A percentile compares a stretch with the other conserved stretches of the same genome.
phyloP scores from a whole-genome alignment of 2,888 invertebrate species.

The Athalia rosae region DNA sequence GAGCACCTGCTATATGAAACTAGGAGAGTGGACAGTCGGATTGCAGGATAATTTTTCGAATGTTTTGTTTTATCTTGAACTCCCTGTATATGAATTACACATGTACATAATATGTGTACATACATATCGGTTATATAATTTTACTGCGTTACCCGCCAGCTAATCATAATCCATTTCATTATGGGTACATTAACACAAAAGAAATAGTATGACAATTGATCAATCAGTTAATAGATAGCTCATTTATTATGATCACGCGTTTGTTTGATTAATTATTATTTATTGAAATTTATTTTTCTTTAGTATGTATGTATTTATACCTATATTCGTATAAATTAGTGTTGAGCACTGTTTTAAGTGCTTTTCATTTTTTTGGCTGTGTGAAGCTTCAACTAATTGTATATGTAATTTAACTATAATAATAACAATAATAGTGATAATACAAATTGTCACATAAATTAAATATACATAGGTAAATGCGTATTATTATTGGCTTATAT shows the following conservation, averaged over 20 bases:
- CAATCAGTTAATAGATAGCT: slow-evolving; percentile 52
- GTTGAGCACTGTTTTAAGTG: slow-evolving; percentile 82
- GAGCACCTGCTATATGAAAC: too few species aligned
- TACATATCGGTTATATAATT: slow-evolving; percentile 59
- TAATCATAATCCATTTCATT: slow-evolving; percentile 65
- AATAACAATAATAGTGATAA: slow-evolving; percentile 55
- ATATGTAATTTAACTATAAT: slow-evolving; percentile 59
- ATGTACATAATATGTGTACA: slow-evolving; percentile 56
- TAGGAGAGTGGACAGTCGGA: too few species aligned
- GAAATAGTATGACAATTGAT: slow-evolving; percentile 49
- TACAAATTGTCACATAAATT: slow-evolving; percentile 46
- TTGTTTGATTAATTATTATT: slow-evolving; percentile 56
- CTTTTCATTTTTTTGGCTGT: slow-evolving; percentile 80
- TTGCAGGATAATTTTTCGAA: too few species aligned
- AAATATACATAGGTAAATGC: slow-evolving; percentile 51
- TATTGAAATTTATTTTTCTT: slow-evolving; percentile 35
- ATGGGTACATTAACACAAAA: slow-evolving; percentile 46
- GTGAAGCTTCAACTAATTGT: slow-evolving; percentile 75
- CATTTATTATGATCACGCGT: slow-evolving; percentile 34
- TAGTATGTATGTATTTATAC: slow-evolving; percentile 75
- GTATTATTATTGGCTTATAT: slow-evolving; percentile 6
- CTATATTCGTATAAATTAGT: slow-evolving; percentile 64
- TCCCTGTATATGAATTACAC: slow-evolving; percentile 21
- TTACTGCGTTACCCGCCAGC: slow-evolving; percentile 62
- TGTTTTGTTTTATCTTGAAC: too few species aligned